Conservation (phyloP, 30 jellyfish, hydroid and myxozoan species). For the Phacellophora camtschatica region DNA sequence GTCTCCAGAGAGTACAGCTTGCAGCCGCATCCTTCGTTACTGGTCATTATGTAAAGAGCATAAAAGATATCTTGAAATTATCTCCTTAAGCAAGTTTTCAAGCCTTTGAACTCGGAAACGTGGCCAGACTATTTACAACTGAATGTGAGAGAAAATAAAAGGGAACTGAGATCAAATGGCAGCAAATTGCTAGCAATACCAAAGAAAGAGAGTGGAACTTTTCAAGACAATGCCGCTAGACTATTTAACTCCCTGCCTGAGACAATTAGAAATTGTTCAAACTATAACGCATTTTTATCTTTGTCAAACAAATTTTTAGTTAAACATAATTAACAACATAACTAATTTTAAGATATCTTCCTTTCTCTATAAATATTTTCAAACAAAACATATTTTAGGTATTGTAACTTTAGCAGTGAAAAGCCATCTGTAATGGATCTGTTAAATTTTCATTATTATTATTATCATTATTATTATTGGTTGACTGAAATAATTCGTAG, state of each 20-base stretch:
- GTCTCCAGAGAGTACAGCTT: conserved; percentile 31
- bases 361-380: too few relatives aligned
- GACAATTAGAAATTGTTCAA: not conserved
- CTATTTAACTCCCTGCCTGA: conserved; percentile 28
- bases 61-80: not conserved
- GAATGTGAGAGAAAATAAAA: conserved; percentile 5
- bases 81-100: conserved; percentile 4
- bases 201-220: conserved; percentile 15
- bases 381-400: too few relatives aligned
- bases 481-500: too few relatives aligned
- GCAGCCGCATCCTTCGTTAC: conserved; percentile 15
- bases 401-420: too few relatives aligned
- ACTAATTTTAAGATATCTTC: too few relatives aligned
- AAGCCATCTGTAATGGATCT: too few relatives aligned
- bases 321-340: too few relatives aligned
- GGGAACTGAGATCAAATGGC: conserved; percentile 10
- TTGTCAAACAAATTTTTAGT: too few relatives aligned
- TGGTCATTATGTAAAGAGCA: not conserved
- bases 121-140: conserved; percentile 28
- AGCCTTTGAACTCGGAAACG: conserved; percentile 26
- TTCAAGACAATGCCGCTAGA: conserved; percentile 34
- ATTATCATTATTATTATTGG: too few relatives aligned
- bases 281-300: too few relatives aligned
- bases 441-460: too few relatives aligned
- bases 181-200: conserved; percentile 13